These are phyloP conservation scores for Podarcis cretensis DNA, from an alignment of 2,113 vertebrate genomes.

Conservation along the genomic window DNA sequence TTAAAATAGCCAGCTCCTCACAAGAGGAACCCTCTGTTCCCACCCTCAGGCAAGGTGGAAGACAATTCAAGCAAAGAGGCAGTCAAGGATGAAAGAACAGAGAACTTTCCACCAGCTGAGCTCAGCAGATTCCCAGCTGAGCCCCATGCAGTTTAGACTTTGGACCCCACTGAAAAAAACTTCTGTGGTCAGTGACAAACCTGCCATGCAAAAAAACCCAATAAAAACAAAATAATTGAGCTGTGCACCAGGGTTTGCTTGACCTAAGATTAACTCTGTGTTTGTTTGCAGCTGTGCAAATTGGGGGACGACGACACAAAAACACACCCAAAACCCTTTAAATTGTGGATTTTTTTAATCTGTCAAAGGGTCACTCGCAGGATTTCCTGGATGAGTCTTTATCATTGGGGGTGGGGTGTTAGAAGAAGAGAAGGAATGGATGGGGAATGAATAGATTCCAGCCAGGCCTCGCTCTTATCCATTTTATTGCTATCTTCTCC, in stretches of 20 bases:
- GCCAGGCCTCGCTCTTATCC: neutral
- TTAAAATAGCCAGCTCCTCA: neutral
- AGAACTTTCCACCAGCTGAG: conserved; percentile 50
- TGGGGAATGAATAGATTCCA: neutral
- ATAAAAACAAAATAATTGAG: conserved; percentile 60
- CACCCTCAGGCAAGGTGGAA: neutral
- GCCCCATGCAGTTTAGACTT: conserved; percentile 66
- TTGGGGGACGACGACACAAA: neutral
- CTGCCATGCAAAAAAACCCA: conserved; percentile 75
- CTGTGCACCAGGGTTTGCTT: conserved; percentile 71
- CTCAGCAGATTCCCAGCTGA: conserved; percentile 68
- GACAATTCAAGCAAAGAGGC: conserved; percentile 16
- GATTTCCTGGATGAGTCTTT: conserved; percentile 59
- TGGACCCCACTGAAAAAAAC: conserved; percentile 63
- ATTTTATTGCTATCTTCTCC: neutral
- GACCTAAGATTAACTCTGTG: conserved; percentile 67
- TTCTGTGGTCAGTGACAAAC: conserved; percentile 82
- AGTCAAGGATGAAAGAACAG: conserved; percentile 60
- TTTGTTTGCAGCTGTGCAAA: conserved; percentile 65
- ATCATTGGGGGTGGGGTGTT: conserved; percentile 22
- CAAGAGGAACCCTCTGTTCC: neutral
- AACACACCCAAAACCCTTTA: conserved; percentile 19
- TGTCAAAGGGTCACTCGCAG: conserved; percentile 49
- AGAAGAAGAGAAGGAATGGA: neutral
- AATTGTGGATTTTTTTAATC: conserved; percentile 51